Conservation (phyloP, 2,113 vertebrate species). For the Notiomystis cincta region DNA sequence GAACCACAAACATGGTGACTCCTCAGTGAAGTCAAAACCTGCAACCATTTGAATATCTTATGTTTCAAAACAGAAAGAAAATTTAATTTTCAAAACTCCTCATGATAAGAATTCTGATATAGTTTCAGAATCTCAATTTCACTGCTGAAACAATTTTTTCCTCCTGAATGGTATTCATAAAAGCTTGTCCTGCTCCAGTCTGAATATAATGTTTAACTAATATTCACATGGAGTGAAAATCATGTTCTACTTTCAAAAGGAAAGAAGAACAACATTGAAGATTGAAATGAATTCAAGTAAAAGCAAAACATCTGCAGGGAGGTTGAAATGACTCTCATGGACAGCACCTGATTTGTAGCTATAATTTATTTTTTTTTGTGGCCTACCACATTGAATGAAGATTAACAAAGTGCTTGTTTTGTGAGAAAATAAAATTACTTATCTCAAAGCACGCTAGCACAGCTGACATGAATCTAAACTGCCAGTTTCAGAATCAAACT, state of each 20-base stretch:
- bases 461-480: not conserved
- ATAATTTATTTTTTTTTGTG: fast-evolving
- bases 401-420: not conserved
- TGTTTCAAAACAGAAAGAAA: not conserved
- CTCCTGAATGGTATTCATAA: not conserved
- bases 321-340: not conserved
- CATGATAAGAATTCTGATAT: not conserved
- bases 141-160: not conserved
- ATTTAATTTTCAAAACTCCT: not conserved
- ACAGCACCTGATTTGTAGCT: not conserved
- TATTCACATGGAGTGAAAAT: not conserved
- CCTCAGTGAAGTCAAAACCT: not conserved
- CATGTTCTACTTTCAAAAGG: not conserved
- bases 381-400: not conserved
- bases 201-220: not conserved
- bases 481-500: not conserved
- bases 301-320: not conserved
- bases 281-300: not conserved
- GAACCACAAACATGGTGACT: not conserved
- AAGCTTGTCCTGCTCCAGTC: not conserved
- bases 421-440: not conserved
- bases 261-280: not conserved
- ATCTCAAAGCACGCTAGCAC: not conserved
- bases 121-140: not conserved
- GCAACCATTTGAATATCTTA: not conserved